Base-by-base conservation (phyloP, 2,888 invertebrate species). In the Trichopoda pennipes region DNA sequence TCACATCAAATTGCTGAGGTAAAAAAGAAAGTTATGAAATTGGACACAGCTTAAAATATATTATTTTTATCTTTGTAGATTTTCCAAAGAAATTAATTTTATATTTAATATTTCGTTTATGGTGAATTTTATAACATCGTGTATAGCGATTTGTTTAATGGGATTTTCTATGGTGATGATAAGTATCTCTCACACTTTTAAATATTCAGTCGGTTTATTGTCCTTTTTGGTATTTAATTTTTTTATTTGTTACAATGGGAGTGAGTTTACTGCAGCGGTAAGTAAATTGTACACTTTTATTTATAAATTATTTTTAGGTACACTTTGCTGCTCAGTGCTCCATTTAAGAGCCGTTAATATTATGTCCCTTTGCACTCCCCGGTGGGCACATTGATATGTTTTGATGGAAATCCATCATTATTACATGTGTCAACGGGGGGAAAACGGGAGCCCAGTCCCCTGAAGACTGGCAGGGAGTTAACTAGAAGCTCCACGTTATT, bases 61-160 rank as follows among this genome's bases (percentile, higher is more conserved):
- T 28, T 4, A 7, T 28, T 28, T 28, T 28, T 28, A 28, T 58
- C 10, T 32, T 21, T 47, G 21, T 28, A 86, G 87, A 32, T 84
- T 85, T 38, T 85, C 85, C 10, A 80, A 75, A 2, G 76, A 87
- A 32, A 80, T 89, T 12, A 90, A 90, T 76, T 19, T 69, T 2
- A 85, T 87, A n/a, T 88, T 88, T 38, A 88, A 88, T 42, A 86
- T 87, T 10, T 85, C 85, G 3, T 88, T 90, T 56, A 19, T 86
- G 49, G 84, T 86, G 9, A 89, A 89, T 32, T 86, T 90, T 23
- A 60, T 83, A n/a, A 86, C 87, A 0, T 88, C 90, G 2, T 85
- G 87, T 0, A 80, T 90, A 56, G 88, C 89, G 38, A 88, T 90
- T 44, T 90, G 90, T 21, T 77, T 90, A 68, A 88, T 89, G 85